A percentile compares a stretch with the other conserved stretches of the same genome.
phyloP scores from a whole-genome alignment of 2,888 invertebrate species.

The Andrena bicolor region DNA sequence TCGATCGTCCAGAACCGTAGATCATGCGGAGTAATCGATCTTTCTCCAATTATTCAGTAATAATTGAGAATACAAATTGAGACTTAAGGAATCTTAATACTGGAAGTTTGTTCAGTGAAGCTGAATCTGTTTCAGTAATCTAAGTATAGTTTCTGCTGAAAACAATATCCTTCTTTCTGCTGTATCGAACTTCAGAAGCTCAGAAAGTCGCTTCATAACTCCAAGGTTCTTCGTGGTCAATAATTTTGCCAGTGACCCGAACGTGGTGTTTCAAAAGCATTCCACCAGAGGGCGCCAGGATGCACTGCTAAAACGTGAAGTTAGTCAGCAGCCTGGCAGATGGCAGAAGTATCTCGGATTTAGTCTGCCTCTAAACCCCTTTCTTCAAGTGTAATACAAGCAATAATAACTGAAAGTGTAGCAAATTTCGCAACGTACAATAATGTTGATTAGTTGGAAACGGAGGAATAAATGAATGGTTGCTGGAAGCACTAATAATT shows the following conservation, averaged over 20 bases:
- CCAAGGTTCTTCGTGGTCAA: constrained; percentile 40
- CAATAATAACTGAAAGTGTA: neutral
- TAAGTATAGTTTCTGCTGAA: too few species aligned
- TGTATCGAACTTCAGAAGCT: too few species aligned
- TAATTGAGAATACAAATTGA: neutral
- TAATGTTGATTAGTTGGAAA: neutral
- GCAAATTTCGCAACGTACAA: neutral
- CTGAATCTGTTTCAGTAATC: too few species aligned
- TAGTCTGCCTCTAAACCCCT: neutral
- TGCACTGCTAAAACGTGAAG: constrained; percentile 20
- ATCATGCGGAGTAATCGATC: constrained; percentile 28
- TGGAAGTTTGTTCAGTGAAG: neutral
- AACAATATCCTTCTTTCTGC: too few species aligned
- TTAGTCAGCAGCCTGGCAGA: constrained; percentile 44
- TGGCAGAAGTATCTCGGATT: constrained; percentile 61
- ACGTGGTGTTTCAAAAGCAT: constrained; percentile 26
- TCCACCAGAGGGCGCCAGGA: constrained; percentile 59
- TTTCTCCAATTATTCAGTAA: constrained; percentile 4
- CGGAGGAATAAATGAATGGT: neutral
- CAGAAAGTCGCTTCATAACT: neutral
- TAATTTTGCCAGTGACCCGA: constrained; percentile 44
- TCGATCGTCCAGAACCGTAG: constrained; percentile 40
- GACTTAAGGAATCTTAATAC: neutral
- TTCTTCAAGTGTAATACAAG: too few species aligned
- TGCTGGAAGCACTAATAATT: neutral